These are phyloP conservation scores for Eupithecia vulgata DNA, from an alignment of 2,888 invertebrate genomes.

Conservation along the genomic window DNA sequence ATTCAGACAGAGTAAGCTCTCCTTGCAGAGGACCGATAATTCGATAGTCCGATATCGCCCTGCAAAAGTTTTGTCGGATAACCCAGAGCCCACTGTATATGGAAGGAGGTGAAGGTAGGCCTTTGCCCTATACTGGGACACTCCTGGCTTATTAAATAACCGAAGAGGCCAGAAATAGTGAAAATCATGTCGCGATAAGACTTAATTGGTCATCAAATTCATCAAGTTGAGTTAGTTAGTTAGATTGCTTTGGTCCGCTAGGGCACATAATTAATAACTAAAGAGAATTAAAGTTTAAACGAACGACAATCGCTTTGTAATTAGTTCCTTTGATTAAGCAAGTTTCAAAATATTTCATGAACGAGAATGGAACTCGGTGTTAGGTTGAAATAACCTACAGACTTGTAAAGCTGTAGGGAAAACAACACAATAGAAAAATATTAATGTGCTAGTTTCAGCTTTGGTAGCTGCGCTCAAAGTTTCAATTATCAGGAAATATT, in stretches of 20 bases:
- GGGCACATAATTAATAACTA: slow-evolving; percentile 1
- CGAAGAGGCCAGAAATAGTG: not conserved
- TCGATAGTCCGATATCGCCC: no score
- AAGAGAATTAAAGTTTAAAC: slow-evolving; percentile 12
- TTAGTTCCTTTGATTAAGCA: slow-evolving; percentile 9
- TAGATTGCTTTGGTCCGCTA: not conserved
- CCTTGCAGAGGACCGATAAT: not conserved
- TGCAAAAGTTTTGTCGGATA: no score
- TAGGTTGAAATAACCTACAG: not conserved
- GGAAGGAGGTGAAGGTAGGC: not conserved
- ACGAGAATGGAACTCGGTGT: not conserved
- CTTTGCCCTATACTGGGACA: not conserved
- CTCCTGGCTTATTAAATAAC: not conserved
- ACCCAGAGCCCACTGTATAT: not conserved
- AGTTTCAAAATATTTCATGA: slow-evolving; percentile 1
- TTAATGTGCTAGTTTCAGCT: not conserved
- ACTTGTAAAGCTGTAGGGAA: not conserved
- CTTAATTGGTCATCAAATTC: not conserved
- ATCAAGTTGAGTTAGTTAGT: slow-evolving; percentile 2
- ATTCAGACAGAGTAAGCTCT: not conserved
- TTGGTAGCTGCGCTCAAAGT: not conserved
- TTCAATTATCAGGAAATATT: not conserved
- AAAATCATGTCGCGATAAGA: not conserved
- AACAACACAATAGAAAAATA: not conserved
- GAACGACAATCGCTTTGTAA: slow-evolving; percentile 2